These are phyloP conservation scores for Callopanchax toddi DNA, from an alignment of 2,113 vertebrate genomes.

Conservation along the genomic window DNA sequence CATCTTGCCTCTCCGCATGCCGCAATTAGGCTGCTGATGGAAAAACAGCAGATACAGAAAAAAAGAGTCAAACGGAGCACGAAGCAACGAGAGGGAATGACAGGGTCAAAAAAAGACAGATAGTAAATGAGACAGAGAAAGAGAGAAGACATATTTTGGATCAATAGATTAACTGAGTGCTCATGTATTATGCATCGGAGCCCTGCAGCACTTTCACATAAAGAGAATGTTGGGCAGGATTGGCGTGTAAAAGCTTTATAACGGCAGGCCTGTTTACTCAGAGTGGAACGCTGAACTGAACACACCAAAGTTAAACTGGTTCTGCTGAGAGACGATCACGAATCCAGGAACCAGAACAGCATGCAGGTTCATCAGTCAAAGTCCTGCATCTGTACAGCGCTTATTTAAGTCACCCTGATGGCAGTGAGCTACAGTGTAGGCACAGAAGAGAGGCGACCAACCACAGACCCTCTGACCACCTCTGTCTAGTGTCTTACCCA, in stretches of 20 bases:
- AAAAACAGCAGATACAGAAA: constrained; percentile 1
- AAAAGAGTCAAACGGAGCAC: not conserved
- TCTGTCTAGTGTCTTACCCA: no score
- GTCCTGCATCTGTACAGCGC: no score
- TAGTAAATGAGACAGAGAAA: constrained; percentile 70
- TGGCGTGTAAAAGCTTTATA: constrained; percentile 83
- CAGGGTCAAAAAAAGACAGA: constrained; percentile 54
- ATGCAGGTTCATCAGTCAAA: constrained; percentile 12
- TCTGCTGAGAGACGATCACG: constrained; percentile 1
- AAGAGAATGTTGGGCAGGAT: constrained; percentile 78
- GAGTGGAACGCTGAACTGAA: constrained; percentile 42
- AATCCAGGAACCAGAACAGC: not conserved
- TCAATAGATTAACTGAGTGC: constrained; percentile 87
- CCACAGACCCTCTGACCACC: no score
- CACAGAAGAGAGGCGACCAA: no score
- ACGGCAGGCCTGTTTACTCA: constrained; percentile 80
- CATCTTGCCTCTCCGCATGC: constrained; percentile 17
- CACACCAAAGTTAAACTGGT: constrained; percentile 8
- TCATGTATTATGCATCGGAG: constrained; percentile 84
- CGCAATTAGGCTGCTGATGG: constrained; percentile 23
- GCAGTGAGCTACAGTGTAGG: no score
- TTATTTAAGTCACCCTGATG: no score
- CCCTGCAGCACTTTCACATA: constrained; percentile 82
- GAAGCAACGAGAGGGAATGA: constrained; percentile 32
- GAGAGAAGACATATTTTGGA: constrained; percentile 76